Percentiles rank a stretch among this genome's conserved stretches.
Evolutionary conservation across 2,113 vertebrate species (phyloP).

Genomic region (Melanocharis versteri): DNA sequence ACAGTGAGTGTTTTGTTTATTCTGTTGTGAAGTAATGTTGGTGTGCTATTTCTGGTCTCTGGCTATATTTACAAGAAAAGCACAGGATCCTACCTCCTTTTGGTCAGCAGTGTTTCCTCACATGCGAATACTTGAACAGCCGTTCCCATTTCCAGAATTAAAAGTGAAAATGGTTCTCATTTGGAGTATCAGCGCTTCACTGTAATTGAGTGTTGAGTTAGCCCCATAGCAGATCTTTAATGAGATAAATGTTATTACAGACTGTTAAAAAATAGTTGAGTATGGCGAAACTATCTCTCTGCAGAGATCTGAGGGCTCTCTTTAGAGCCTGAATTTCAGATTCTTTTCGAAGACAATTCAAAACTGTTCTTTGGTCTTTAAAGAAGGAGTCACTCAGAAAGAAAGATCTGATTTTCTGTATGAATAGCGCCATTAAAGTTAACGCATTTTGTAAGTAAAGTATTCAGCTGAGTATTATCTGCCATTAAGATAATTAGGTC

Average conservation of each 20-base stretch:
- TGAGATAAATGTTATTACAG: constrained; percentile 20
- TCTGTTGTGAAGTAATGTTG: background rate
- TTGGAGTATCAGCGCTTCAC: constrained; percentile 25
- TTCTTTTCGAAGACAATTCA: background rate
- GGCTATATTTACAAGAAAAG: constrained; percentile 30
- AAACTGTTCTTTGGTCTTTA: background rate
- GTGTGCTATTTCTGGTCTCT: background rate
- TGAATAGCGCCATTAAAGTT: constrained; percentile 19
- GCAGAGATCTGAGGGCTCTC: background rate
- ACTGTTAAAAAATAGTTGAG: background rate
- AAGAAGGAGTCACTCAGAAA: constrained; percentile 10
- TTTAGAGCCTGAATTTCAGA: constrained; percentile 1
- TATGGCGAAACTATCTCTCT: background rate
- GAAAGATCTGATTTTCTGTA: constrained; percentile 33
- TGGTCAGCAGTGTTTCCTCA: constrained; percentile 43
- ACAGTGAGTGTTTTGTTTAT: background rate
- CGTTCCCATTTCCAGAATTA: constrained; percentile 35
- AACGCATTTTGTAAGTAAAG: constrained; percentile 10
- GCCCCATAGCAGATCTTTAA: constrained; percentile 2
- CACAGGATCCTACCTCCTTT: constrained; percentile 35
- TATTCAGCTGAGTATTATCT: constrained; percentile 53
- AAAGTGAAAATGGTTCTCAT: constrained; percentile 30
- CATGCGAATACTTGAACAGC: constrained; percentile 20
- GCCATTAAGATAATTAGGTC: constrained; percentile 52
- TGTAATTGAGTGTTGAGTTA: background rate